Conservation (phyloP, 2,797 vertebrate species). For the Esox lucius region DNA sequence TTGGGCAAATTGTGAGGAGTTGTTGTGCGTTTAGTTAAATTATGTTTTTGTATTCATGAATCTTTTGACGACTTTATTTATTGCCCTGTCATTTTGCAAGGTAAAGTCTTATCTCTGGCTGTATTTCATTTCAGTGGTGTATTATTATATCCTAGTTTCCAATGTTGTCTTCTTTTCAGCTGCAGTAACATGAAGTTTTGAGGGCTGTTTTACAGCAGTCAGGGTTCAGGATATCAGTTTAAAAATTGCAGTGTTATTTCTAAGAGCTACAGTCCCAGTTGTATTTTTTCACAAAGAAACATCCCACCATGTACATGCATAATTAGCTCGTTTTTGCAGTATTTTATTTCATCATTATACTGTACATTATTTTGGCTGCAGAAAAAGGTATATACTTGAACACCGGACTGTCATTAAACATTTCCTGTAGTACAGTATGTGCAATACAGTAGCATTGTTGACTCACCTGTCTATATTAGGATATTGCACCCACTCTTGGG, state of each 20-base stretch:
- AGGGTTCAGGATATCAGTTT: neutral
- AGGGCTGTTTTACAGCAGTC: neutral
- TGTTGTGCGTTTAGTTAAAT: constrained; percentile 13
- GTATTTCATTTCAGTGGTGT: neutral
- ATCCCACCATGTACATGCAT: neutral
- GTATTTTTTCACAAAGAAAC: neutral
- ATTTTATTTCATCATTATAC: neutral
- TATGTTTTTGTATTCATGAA: constrained; percentile 11
- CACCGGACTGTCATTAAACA: neutral
- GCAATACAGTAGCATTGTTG: neutral
- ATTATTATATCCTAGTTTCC: neutral
- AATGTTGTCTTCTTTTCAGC: neutral
- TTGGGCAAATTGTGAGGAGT: neutral
- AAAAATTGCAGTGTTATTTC: neutral
- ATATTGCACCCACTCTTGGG: neutral
- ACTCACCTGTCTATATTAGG: neutral
- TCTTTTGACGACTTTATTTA: constrained; percentile 14
- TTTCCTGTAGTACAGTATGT: neutral
- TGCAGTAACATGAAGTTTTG: neutral
- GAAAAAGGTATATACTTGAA: neutral
- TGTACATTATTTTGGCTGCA: neutral
- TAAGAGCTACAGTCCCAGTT: neutral
- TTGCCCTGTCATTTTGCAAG: constrained; percentile 10
- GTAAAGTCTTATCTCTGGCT: neutral
- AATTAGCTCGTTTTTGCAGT: neutral